Evolutionary conservation across 2,113 vertebrate genomes (phyloP).

Genomic region (Rhinoptilus africanus): DNA sequence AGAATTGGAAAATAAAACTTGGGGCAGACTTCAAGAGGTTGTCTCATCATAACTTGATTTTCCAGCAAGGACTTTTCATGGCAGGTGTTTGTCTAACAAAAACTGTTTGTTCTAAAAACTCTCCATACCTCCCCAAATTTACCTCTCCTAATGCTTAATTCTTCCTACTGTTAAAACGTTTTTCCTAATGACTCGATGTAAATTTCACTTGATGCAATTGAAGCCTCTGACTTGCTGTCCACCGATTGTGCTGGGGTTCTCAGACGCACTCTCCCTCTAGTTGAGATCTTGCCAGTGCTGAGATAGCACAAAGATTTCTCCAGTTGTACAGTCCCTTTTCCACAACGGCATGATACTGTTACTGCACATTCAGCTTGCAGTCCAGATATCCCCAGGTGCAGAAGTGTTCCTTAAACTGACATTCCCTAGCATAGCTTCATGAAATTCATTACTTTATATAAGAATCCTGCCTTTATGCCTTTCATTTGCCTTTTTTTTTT

Average conservation of each 20-base stretch:
- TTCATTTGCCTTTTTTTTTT: neutral
- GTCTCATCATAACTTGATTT: neutral
- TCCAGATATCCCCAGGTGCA: neutral
- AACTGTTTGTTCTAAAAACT: neutral
- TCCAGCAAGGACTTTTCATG: neutral
- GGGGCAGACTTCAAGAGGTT: neutral
- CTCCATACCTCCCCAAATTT: neutral
- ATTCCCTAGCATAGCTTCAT: neutral
- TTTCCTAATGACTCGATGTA: neutral
- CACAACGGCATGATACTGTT: neutral
- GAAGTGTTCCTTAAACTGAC: neutral
- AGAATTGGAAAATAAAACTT: neutral
- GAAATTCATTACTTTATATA: neutral
- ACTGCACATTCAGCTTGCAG: neutral
- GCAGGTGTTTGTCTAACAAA: neutral
- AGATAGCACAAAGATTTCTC: neutral
- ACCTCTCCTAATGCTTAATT: neutral
- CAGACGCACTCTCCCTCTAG: neutral
- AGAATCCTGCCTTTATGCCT: neutral
- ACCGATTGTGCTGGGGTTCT: neutral
- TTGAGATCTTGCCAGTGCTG: neutral
- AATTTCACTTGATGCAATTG: neutral
- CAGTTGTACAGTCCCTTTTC: neutral
- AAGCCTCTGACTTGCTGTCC: neutral
- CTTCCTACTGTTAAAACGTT: neutral